phyloP scores from a whole-genome alignment of 1,140 invertebrate species.

The Paraescarpia echinospica region DNA sequence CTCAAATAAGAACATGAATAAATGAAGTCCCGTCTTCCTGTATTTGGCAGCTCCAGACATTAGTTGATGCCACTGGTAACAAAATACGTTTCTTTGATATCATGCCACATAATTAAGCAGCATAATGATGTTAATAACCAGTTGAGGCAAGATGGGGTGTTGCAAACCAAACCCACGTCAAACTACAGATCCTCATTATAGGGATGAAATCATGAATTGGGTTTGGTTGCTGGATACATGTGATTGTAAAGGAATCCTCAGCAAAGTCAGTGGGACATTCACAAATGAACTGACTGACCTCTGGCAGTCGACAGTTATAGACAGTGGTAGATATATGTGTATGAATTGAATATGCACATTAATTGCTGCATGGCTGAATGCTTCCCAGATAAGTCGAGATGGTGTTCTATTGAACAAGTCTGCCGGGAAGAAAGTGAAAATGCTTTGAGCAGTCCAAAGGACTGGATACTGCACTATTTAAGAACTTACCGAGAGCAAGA shows the following conservation, averaged over 20 bases:
- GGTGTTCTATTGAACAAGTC: too few relatives aligned
- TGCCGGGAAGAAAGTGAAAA: too few relatives aligned
- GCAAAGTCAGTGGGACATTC: not conserved
- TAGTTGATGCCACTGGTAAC: not conserved
- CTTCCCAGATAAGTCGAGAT: too few relatives aligned
- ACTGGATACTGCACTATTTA: too few relatives aligned
- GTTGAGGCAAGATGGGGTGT: not conserved
- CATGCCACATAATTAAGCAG: not conserved
- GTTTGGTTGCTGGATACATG: not conserved
- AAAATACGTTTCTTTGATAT: not conserved
- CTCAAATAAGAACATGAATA: not conserved
- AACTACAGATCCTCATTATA: not conserved
- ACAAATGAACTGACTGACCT: not conserved
- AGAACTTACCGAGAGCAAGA: too few relatives aligned
- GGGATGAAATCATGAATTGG: not conserved
- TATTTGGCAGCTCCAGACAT: not conserved
- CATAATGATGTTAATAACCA: not conserved
- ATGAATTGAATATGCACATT: too few relatives aligned
- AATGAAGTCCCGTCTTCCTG: not conserved
- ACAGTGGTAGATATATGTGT: too few relatives aligned
- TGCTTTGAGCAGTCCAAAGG: too few relatives aligned
- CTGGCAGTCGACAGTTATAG: too few relatives aligned
- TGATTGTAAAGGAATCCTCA: too few relatives aligned
- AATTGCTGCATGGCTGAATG: too few relatives aligned
- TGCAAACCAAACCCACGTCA: not conserved